Evolutionary conservation across 2,888 invertebrate species (phyloP), one percentile per base, ranked within the genome.

Genomic region (Nysson spinosus): DNA sequence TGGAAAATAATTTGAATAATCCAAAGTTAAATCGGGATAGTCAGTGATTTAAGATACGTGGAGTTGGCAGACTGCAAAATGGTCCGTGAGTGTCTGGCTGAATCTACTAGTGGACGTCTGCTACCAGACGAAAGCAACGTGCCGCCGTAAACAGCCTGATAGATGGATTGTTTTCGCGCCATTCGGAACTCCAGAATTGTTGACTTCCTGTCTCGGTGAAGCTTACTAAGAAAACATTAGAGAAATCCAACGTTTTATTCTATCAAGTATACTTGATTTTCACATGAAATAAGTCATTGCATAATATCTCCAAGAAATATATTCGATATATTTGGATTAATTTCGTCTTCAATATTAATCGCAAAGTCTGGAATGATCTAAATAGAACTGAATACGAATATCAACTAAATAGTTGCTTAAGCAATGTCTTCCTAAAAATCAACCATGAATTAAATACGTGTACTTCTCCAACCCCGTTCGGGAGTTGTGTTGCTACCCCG

Each of bases 111-210:
- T 43, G 39, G 42, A 16, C 47, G 43, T 39, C 7, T 50, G 4
- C 14, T 42, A 22, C 39, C 24, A 30, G 43, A 42, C 40, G 32
- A 42, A 24, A 46, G 12, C 42, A 22, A 11, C 24, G 35, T n/a
- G 39, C 34, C 43, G 64, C 58, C 56, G 79, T 79, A 79, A 79
- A 79, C 77, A 78, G 34, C 44, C 77, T 78, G 77, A 80, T 77
- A 74, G 78, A 80, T 80, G 75, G 79, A 79, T 76, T 80, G 80
- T 80, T 80, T 80, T 80, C 80, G 78, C 72, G 79, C 75, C 70
- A 76, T 73, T 64, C 49, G 69, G 64, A 70, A 58, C 47, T 42
- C 69, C 22, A 44, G 54, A 69, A 69, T 67, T 69, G 74, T 76
- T 70, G 66, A 61, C 61, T 65, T 42, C 46, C 51, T 56, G 14